Evolutionary conservation across 2,113 vertebrate genomes (phyloP).

Genomic region (Vombatus ursinus): DNA sequence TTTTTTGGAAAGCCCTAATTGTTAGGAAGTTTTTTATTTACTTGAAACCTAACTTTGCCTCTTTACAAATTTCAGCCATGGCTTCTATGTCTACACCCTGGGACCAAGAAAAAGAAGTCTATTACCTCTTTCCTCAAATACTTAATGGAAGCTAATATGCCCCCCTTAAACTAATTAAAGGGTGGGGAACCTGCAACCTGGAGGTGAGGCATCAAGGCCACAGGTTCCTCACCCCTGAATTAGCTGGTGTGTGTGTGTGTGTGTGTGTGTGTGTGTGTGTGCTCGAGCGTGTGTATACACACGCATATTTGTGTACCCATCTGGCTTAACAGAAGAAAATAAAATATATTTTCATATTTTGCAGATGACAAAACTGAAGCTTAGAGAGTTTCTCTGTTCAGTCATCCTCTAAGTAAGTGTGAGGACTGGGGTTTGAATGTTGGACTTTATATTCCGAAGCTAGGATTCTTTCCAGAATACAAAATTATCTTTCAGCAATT

Average conservation of each 20-base stretch:
- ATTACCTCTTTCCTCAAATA: neutral
- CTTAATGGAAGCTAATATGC: neutral
- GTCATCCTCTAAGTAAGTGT: neutral
- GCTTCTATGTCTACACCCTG: neutral
- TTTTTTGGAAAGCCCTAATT: neutral
- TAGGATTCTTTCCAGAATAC: too few relatives aligned
- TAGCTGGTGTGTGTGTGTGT: neutral
- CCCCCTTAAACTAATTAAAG: neutral
- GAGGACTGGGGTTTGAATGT: neutral
- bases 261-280: too few relatives aligned
- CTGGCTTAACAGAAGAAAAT: neutral
- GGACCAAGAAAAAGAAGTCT: neutral
- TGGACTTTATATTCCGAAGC: too few relatives aligned
- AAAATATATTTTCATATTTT: neutral
- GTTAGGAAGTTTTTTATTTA: neutral
- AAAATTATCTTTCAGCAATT: too few relatives aligned
- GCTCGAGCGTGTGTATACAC: too few relatives aligned
- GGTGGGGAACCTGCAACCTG: too few relatives aligned
- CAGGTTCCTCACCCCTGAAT: too few relatives aligned
- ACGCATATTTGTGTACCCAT: neutral
- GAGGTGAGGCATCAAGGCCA: too few relatives aligned
- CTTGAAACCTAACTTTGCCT: neutral
- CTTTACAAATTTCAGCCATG: neutral
- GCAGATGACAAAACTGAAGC: neutral
- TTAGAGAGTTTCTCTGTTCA: too few relatives aligned